phyloP scores from a whole-genome alignment of 2,888 invertebrate species.

The Automeris io region DNA sequence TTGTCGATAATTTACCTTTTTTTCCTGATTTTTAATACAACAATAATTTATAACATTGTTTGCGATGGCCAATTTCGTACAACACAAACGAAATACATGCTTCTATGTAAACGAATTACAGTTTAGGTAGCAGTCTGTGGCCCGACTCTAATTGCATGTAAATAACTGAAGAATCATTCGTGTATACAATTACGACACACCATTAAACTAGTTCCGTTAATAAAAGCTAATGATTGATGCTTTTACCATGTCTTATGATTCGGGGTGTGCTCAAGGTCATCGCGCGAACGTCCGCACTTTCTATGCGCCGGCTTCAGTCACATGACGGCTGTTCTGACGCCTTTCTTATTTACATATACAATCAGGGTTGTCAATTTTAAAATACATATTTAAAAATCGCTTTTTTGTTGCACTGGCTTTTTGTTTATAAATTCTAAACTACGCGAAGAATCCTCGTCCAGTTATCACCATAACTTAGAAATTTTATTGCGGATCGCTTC shows the following conservation, averaged over 20 bases:
- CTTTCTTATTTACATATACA: constrained; percentile 18
- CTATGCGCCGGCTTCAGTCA: constrained; percentile 22
- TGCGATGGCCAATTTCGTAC: too few relatives aligned
- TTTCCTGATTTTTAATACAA: too few relatives aligned
- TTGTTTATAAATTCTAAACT: too few relatives aligned
- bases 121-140: neutral
- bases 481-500: too few relatives aligned
- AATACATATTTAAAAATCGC: too few relatives aligned
- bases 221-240: constrained; percentile 7
- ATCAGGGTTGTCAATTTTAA: neutral
- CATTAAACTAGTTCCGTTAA: constrained; percentile 1
- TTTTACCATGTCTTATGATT: constrained; percentile 6
- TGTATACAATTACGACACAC: neutral
- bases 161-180: neutral
- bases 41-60: too few relatives aligned
- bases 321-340: constrained; percentile 23
- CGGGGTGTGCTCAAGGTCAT: constrained; percentile 5
- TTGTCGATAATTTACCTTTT: too few relatives aligned
- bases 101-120: too few relatives aligned
- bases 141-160: neutral
- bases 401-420: too few relatives aligned
- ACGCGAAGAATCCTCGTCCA: too few relatives aligned
- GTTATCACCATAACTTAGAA: too few relatives aligned
- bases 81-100: too few relatives aligned
- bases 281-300: neutral